Evolutionary conservation across 2,888 invertebrate species (phyloP), one percentile per base, ranked within the genome.

Genomic region (Hydroisotoma schaefferi): DNA sequence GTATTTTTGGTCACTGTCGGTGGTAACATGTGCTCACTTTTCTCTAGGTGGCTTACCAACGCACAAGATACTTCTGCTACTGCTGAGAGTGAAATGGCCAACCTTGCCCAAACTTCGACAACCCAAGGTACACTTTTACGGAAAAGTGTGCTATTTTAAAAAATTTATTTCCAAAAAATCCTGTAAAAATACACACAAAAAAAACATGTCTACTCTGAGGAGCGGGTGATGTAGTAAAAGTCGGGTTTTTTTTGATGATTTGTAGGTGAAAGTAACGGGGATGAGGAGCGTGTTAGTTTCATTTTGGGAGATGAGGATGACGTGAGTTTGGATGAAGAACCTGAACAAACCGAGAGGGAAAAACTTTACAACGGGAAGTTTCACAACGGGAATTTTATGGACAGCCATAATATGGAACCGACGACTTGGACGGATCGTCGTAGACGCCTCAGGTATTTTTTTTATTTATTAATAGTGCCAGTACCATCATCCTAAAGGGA

Each of bases 1-100:
- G n/a, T 12, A 49, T 49, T 49, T 49, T 28, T 29, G 28, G 49
- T 49, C 29, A 18, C 26, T 28, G 49, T 20, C 49, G 28, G 49
- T 49, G 28, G 26, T 20, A 49, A 49, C 49, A 49, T 49, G 49
- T 49, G 29, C 49, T 49, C 49, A 49, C 49, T 49, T 49, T 68
- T 68, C 61, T 70, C 65, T 62, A 70, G 70, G 70, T 70, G 70
- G 70, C 62, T 70, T 63, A 57, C 59, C 18, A 68, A 66, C 61
- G 59, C 55, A 55, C 53, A 63, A 51, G n/a, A n/a, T n/a, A n/a
- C n/a, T n/a, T n/a, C n/a, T n/a, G n/a, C n/a, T n/a, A n/a, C n/a
- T n/a, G 55, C 68, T 56, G 53, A 25, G 26, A 49, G 27, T 49
- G 49, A 49, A 20, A 49, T 49, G 49, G 49, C 46, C 46, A 25